phyloP scores from a whole-genome alignment of 2,797 vertebrate species.

The Periparus ater region DNA sequence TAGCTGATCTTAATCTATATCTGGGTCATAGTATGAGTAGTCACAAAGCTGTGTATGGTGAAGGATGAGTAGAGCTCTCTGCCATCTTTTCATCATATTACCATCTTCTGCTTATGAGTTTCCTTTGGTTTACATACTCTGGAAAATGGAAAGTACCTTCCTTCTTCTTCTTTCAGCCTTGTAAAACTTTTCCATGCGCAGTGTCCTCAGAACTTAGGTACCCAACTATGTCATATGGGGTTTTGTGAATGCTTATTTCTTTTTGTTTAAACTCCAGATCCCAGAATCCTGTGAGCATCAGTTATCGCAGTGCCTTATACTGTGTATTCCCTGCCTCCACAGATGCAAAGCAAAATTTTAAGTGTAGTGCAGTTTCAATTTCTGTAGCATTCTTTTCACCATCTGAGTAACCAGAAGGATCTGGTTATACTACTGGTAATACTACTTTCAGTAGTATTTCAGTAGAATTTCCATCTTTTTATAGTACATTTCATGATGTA shows the following conservation, averaged over 20 bases:
- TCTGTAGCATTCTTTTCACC: neutral
- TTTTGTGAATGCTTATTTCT: neutral
- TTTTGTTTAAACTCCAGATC: neutral
- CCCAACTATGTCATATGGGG: rapidly evolving
- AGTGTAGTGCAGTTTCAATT: neutral
- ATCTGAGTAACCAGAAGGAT: neutral
- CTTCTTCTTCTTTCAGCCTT: neutral
- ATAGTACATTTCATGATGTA: neutral
- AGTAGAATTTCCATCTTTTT: neutral
- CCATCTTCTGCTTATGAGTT: neutral
- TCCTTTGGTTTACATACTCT: neutral
- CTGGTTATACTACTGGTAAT: no score
- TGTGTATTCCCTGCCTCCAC: neutral
- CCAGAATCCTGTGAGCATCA: neutral
- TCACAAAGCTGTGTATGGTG: neutral
- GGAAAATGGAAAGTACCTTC: neutral
- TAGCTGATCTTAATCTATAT: neutral
- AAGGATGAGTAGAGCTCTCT: neutral
- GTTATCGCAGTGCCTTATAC: neutral
- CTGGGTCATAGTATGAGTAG: neutral
- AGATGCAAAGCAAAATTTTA: neutral
- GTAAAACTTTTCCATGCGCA: neutral
- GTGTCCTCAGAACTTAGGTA: neutral
- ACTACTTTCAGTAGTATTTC: neutral
- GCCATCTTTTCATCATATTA: neutral